Percentiles rank a stretch among this genome's conserved stretches.
Evolutionary conservation across 2,113 vertebrate genomes (phyloP).

Genomic region (Malurus cyaneus): DNA sequence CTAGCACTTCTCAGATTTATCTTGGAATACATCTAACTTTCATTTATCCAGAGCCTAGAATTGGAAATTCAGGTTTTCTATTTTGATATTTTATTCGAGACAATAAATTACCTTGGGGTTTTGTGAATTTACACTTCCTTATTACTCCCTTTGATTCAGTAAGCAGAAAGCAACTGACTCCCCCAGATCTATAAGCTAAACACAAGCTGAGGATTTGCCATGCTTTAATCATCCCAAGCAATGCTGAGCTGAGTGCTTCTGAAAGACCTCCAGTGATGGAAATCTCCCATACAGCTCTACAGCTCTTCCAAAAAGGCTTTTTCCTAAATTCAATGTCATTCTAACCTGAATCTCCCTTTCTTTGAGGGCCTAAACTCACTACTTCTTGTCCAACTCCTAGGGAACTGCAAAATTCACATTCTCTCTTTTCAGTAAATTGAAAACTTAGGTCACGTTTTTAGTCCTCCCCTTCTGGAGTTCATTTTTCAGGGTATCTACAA

Average conservation of each 20-base stretch:
- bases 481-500: background rate
- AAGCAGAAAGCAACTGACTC: background rate
- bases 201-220: background rate
- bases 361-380: background rate
- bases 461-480: background rate
- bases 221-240: background rate
- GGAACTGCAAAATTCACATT: background rate
- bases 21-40: background rate
- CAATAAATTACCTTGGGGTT: background rate
- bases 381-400: background rate
- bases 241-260: background rate
- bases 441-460: background rate
- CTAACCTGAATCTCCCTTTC: background rate
- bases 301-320: background rate
- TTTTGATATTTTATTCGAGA: background rate
- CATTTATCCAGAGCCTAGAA: background rate
- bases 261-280: background rate
- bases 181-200: background rate
- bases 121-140: background rate
- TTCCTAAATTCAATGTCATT: background rate
- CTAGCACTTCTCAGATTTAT: background rate
- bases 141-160: background rate
- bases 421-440: background rate
- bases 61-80: background rate
- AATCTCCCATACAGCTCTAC: background rate